Conservation (phyloP, 2,888 invertebrate genomes). For the Tetrapedia diversipes region DNA sequence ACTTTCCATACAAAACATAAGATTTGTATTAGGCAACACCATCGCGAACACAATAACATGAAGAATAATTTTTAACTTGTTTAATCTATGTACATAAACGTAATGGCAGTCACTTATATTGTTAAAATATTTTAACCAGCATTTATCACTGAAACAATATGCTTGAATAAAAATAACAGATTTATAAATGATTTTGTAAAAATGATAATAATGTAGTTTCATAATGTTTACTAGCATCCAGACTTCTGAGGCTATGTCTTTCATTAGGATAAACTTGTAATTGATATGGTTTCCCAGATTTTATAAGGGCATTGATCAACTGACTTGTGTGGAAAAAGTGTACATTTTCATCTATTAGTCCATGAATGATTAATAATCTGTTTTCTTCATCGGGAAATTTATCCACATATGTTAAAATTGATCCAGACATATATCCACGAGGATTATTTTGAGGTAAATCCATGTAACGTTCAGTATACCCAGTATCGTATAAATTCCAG, state of each 20-base stretch:
- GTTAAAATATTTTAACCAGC: conserved; percentile 52
- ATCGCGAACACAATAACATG: conserved; percentile 53
- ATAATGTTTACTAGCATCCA: conserved; percentile 98
- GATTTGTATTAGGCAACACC: conserved; percentile 40
- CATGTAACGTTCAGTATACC: conserved; percentile 99
- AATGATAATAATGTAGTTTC: conserved; percentile 97
- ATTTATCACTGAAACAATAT: conserved; percentile 43
- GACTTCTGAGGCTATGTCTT: conserved; percentile 95
- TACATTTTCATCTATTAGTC: conserved; percentile 99
- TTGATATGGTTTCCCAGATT: conserved; percentile 98
- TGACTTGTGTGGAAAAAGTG: conserved; percentile 98
- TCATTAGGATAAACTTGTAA: conserved; percentile 98
- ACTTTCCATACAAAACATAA: conserved; percentile 12
- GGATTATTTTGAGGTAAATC: conserved; percentile 91
- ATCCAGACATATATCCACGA: conserved; percentile 92
- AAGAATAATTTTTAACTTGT: conserved; percentile 44
- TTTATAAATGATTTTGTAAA: conserved; percentile 90
- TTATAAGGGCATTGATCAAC: conserved; percentile 93
- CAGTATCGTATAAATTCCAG: conserved; percentile 99
- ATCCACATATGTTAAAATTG: conserved; percentile 92
- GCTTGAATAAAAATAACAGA: conserved; percentile 43
- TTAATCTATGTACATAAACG: conserved; percentile 71
- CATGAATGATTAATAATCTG: conserved; percentile 97
- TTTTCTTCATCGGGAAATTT: conserved; percentile 96
- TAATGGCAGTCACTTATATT: conserved; percentile 73